Percentiles rank a stretch among this genome's conserved stretches.
These are phyloP conservation scores for Pherbina coryleti DNA, from an alignment of 2,888 invertebrate species.

Conservation along the genomic window DNA sequence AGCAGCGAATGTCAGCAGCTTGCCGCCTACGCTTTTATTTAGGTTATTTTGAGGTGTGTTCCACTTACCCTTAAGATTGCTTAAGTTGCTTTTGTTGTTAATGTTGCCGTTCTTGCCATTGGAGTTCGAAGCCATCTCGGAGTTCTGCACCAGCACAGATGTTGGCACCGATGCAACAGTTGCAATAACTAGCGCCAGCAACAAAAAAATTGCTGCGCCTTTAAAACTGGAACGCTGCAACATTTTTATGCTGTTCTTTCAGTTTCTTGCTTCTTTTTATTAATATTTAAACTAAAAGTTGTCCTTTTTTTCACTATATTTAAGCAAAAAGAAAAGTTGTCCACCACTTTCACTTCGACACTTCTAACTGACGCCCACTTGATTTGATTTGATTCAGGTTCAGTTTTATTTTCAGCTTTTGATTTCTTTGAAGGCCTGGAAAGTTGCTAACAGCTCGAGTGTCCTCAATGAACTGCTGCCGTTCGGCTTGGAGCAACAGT, in stretches of 20 bases:
- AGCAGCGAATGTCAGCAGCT: not conserved
- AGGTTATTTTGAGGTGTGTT: no score
- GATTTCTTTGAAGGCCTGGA: constrained; percentile 18
- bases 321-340: not conserved
- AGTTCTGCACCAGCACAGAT: constrained; percentile 67
- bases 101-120: constrained; percentile 53
- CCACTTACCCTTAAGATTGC: constrained; percentile 33
- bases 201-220: constrained; percentile 41
- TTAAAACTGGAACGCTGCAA: constrained; percentile 34
- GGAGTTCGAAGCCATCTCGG: constrained; percentile 62
- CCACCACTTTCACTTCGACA: constrained; percentile 5
- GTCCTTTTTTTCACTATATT: not conserved
- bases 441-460: constrained; percentile 57
- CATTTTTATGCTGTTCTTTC: constrained; percentile 1
- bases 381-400: not conserved
- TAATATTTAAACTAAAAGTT: not conserved
- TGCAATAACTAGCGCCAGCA: constrained; percentile 55
- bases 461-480: constrained; percentile 66
- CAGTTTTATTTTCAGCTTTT: constrained; percentile 7
- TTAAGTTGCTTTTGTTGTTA: constrained; percentile 41
- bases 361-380: constrained; percentile 7
- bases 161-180: constrained; percentile 65
- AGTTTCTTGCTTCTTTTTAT: not conserved
- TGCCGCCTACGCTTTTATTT: constrained; percentile 1
- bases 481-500: constrained; percentile 61